phyloP scores from a whole-genome alignment of 2,888 invertebrate species.

The Nyleta sp. region DNA sequence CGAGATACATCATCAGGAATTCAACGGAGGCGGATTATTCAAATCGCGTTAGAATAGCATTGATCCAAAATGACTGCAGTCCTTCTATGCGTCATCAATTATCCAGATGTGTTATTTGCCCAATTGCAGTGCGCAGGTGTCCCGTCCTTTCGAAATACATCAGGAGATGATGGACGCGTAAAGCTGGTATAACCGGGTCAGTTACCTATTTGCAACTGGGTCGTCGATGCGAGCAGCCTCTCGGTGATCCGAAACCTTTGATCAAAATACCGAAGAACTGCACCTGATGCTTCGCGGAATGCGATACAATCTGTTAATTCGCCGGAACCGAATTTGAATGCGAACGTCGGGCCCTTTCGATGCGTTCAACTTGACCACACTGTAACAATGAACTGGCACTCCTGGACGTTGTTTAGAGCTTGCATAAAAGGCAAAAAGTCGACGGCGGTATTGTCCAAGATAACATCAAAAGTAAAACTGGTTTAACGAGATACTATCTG shows the following conservation, averaged over 20 bases:
- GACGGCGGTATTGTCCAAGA: constrained; percentile 30
- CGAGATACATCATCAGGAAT: constrained; percentile 20
- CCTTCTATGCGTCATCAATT: constrained; percentile 45
- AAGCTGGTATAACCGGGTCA: constrained; percentile 76
- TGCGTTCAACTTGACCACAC: constrained; percentile 32
- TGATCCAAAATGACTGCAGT: neutral
- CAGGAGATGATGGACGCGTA: constrained; percentile 74
- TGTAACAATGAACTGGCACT: constrained; percentile 35
- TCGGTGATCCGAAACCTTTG: constrained; percentile 59
- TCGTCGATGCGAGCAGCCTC: constrained; percentile 68
- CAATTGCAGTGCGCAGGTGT: constrained; percentile 65
- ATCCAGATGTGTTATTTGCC: constrained; percentile 41
- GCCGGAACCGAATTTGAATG: constrained; percentile 38
- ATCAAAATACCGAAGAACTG: constrained; percentile 56
- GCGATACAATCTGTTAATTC: constrained; percentile 36
- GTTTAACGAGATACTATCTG: constrained; percentile 49
- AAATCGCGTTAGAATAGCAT: constrained; percentile 25
- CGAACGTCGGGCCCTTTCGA: constrained; percentile 19
- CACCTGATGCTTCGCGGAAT: constrained; percentile 38
- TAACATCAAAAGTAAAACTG: constrained; percentile 63
- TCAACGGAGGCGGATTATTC: constrained; percentile 34
- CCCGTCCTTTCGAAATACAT: constrained; percentile 74
- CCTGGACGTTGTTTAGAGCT: constrained; percentile 20
- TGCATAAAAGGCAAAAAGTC: constrained; percentile 38
- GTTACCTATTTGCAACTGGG: constrained; percentile 81